phyloP scores from a whole-genome alignment of 2,888 invertebrate genomes.

The Schizotus pectinicornis region DNA sequence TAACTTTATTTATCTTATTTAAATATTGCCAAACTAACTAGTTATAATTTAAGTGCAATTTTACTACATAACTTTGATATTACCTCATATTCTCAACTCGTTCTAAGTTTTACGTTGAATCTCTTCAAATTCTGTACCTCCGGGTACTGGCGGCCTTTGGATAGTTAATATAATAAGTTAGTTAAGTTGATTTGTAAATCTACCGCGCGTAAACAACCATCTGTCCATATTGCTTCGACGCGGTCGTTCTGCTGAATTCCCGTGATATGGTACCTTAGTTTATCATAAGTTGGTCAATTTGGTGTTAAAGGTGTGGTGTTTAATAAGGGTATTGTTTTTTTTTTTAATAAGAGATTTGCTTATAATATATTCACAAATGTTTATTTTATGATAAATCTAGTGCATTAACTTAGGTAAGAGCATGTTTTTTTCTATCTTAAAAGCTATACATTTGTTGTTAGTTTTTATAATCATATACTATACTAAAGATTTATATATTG shows the following conservation, averaged over 20 bases:
- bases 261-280: conserved; percentile 52
- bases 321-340: conserved; percentile 45
- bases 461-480: conserved; percentile 53
- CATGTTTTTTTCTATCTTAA: conserved; percentile 36
- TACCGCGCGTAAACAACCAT: conserved; percentile 11
- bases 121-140: conserved; percentile 42
- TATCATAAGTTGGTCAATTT: conserved; percentile 48
- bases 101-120: conserved; percentile 43
- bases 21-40: conserved; percentile 56
- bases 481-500: conserved; percentile 51
- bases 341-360: conserved; percentile 39
- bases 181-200: conserved; percentile 22
- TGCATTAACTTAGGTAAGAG: conserved; percentile 38
- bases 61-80: conserved; percentile 51
- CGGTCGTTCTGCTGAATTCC: conserved; percentile 30
- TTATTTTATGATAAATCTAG: conserved; percentile 38
- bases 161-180: conserved; percentile 42
- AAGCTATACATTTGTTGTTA: conserved; percentile 47
- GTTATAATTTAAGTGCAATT: conserved; percentile 55
- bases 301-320: conserved; percentile 53
- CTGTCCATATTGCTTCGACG: conserved; percentile 23
- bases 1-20: conserved; percentile 34
- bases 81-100: conserved; percentile 56
- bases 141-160: conserved; percentile 50
- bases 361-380: conserved; percentile 39